These are phyloP conservation scores for Vollenhovia emeryi DNA, from an alignment of 1,140 invertebrate species.

Conservation along the genomic window DNA sequence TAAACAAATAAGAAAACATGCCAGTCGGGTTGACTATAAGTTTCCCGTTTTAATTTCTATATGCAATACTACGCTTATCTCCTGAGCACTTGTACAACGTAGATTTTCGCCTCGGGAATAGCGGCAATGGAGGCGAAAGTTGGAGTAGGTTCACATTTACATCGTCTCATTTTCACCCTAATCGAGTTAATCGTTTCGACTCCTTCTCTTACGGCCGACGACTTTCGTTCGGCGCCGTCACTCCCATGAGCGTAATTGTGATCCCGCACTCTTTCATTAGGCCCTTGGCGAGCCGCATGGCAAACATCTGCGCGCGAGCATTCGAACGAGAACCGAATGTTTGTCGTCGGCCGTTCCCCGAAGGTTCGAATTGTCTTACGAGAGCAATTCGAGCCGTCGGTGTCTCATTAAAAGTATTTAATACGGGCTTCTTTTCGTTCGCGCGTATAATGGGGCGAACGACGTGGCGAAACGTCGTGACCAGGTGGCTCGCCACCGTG, in stretches of 20 bases:
- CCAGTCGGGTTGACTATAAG: too few species aligned
- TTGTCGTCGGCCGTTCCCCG: neutral
- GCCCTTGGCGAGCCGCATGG: neutral
- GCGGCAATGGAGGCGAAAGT: neutral
- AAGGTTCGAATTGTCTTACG: neutral
- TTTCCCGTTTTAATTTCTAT: too few species aligned
- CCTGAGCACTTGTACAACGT: too few species aligned
- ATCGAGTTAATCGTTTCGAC: constrained; percentile 8
- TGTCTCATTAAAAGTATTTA: neutral
- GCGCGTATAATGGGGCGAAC: neutral
- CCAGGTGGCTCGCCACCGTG: neutral
- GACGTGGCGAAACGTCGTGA: neutral
- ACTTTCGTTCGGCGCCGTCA: constrained; percentile 21
- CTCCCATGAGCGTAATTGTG: constrained; percentile 26
- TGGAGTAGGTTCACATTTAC: constrained; percentile 8
- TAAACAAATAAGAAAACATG: too few species aligned
- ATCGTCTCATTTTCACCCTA: neutral
- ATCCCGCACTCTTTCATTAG: constrained; percentile 14
- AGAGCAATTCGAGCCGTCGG: neutral
- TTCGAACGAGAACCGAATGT: neutral
- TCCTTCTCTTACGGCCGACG: neutral
- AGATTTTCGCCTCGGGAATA: too few species aligned
- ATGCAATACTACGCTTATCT: too few species aligned
- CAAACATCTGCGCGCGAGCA: constrained; percentile 35
- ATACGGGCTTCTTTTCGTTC: neutral